These are phyloP conservation scores for Heterodera filipjevi DNA, from an alignment of 2,888 invertebrate species.

Conservation along the genomic window DNA sequence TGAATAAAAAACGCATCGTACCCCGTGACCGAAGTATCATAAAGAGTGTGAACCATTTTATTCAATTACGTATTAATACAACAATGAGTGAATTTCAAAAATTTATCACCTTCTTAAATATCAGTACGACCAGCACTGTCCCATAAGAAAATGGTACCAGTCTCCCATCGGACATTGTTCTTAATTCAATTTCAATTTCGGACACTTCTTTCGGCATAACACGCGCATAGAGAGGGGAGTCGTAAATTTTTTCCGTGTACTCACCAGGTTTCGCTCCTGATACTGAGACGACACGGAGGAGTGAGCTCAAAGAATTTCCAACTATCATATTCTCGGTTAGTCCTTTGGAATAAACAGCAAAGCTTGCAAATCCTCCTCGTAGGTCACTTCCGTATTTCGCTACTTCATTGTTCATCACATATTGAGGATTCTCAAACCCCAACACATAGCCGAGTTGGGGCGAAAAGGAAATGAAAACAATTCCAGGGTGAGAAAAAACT, in stretches of 20 bases:
- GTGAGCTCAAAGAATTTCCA: constrained; percentile 8
- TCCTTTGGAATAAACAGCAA: constrained; percentile 16
- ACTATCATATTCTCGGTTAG: constrained; percentile 30
- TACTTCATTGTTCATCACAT: background rate
- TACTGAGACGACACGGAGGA: constrained; percentile 24
- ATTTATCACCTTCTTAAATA: constrained; percentile 8
- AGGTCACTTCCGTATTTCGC: constrained; percentile 20
- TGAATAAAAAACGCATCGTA: constrained; percentile 1
- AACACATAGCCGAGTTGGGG: constrained; percentile 18
- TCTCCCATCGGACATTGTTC: background rate
- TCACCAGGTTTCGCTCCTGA: constrained; percentile 17
- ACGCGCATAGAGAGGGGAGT: constrained; percentile 7
- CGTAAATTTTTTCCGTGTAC: constrained; percentile 23
- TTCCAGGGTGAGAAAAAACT: background rate
- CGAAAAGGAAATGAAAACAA: constrained; percentile 12
- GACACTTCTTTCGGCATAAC: constrained; percentile 17
- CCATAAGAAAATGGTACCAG: background rate
- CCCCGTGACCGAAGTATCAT: constrained; percentile 19
- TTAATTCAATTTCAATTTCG: constrained; percentile 19
- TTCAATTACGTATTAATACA: background rate
- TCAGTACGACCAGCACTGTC: background rate
- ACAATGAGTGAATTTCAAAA: constrained; percentile 4
- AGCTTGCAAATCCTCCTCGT: constrained; percentile 24
- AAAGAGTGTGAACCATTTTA: constrained; percentile 22
- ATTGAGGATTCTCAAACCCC: constrained; percentile 18